Evolutionary conservation across 2,797 vertebrate species (phyloP).

Genomic region (Vultur gryphus): DNA sequence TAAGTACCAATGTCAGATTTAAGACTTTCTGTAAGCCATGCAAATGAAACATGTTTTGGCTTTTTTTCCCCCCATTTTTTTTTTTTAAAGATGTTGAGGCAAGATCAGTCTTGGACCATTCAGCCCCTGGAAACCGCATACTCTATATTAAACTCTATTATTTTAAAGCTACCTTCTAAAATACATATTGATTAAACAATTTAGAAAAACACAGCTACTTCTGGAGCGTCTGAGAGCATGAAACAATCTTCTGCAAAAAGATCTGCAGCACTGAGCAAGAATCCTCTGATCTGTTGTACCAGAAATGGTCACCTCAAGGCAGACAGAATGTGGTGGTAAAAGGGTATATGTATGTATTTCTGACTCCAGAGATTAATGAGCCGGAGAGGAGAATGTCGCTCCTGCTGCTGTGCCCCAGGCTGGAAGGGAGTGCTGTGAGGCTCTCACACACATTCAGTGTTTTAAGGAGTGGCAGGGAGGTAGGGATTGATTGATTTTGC

Average conservation of each 20-base stretch:
- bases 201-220: background rate
- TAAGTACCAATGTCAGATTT: background rate
- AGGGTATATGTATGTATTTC: background rate
- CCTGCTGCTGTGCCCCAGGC: background rate
- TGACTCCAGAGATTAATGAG: background rate
- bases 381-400: background rate
- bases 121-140: background rate
- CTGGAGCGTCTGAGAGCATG: background rate
- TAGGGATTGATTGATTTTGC: background rate
- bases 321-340: background rate
- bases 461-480: background rate
- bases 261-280: background rate
- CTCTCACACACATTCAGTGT: fast-evolving
- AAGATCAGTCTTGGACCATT: background rate
- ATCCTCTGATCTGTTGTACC: background rate
- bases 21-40: background rate
- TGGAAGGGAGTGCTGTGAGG: background rate
- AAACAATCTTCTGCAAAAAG: background rate
- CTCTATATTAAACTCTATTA: background rate
- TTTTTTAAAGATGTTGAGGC: background rate
- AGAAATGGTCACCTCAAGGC: background rate
- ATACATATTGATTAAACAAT: background rate
- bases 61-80: too few relatives aligned
- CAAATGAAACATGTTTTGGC: background rate
- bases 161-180: background rate